These are phyloP conservation scores for Cartodere bifasciata DNA, from an alignment of 2,888 invertebrate genomes.

Conservation along the genomic window DNA sequence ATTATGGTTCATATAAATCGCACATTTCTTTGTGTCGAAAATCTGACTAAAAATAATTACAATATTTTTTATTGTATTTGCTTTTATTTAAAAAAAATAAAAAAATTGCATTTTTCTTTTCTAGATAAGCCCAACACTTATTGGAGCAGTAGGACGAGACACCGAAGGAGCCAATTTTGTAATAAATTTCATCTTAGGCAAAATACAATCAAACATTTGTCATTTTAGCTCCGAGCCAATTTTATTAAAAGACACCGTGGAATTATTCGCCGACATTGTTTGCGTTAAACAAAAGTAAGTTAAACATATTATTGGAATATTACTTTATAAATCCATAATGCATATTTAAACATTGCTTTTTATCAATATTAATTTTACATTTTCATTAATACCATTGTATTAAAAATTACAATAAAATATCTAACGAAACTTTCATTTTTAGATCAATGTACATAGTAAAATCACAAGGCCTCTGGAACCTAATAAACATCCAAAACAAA, in stretches of 20 bases:
- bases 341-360: too few relatives aligned
- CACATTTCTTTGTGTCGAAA: too few relatives aligned
- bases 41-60: too few relatives aligned
- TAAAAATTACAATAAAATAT: constrained; percentile 4
- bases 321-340: too few relatives aligned
- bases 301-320: too few relatives aligned
- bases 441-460: constrained; percentile 44
- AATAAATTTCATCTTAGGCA: constrained; percentile 49
- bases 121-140: constrained; percentile 47
- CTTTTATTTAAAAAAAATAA: too few relatives aligned
- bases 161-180: constrained; percentile 52
- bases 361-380: constrained; percentile 4
- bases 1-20: too few relatives aligned
- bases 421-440: too few relatives aligned
- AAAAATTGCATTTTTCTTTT: constrained; percentile 15
- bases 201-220: constrained; percentile 49
- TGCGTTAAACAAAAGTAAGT: constrained; percentile 32
- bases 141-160: constrained; percentile 51
- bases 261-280: constrained; percentile 39
- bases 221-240: constrained; percentile 48
- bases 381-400: not conserved
- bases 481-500: constrained; percentile 40
- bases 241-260: constrained; percentile 49
- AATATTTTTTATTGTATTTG: too few relatives aligned
- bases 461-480: constrained; percentile 42